Percentiles rank a stretch among this genome's conserved stretches.
These are phyloP conservation scores for Musca vetustissima DNA, from an alignment of 1,140 invertebrate genomes.

Conservation along the genomic window DNA sequence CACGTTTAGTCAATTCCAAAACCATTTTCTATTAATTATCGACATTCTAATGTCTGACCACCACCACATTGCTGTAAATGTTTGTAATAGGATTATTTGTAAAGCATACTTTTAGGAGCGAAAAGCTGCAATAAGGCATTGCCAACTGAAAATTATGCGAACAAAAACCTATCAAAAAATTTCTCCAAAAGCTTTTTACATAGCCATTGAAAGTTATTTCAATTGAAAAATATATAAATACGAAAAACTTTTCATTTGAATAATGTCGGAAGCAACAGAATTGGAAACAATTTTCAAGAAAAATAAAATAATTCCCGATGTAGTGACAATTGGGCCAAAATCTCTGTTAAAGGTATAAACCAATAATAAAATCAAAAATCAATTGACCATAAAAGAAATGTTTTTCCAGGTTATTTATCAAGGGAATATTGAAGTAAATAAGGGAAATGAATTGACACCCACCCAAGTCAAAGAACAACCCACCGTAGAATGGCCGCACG, in stretches of 20 bases:
- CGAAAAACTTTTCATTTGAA: too few relatives aligned
- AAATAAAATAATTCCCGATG: background rate
- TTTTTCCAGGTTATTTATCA: conserved; percentile 17
- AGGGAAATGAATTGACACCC: conserved; percentile 68
- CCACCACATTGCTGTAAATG: too few relatives aligned
- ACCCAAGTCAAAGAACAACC: conserved; percentile 71
- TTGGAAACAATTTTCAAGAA: background rate
- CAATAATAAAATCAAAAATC: background rate
- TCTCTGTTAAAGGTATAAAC: background rate
- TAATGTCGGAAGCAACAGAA: background rate
- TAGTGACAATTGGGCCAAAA: background rate
- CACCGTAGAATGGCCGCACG: conserved; percentile 65
- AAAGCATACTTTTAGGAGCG: too few relatives aligned
- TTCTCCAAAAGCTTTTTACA: too few relatives aligned
- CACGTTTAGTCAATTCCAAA: too few relatives aligned
- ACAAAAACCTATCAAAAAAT: too few relatives aligned
- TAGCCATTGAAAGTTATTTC: background rate
- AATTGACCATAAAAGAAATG: too few relatives aligned
- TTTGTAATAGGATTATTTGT: too few relatives aligned
- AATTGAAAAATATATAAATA: background rate
- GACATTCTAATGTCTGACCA: too few relatives aligned
- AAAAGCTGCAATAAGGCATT: too few relatives aligned
- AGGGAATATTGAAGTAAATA: conserved; percentile 55
- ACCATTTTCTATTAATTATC: too few relatives aligned
- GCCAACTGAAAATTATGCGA: too few relatives aligned